Evolutionary conservation across 2,888 invertebrate genomes (phyloP).

Genomic region (Apodemia duryi): DNA sequence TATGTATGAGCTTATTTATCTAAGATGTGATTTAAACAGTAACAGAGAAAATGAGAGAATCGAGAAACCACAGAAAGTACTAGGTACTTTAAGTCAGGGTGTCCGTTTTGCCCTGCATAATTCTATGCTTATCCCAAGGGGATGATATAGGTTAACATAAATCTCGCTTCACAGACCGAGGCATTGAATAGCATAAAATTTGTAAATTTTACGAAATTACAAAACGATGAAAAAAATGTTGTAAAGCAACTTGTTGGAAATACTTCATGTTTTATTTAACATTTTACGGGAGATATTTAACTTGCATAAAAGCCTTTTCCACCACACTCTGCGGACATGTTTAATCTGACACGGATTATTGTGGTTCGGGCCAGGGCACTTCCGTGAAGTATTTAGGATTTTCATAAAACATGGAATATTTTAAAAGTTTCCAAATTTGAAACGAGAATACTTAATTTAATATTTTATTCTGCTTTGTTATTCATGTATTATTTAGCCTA

Average conservation of each 20-base stretch:
- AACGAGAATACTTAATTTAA: not conserved
- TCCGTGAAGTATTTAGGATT: slow-evolving; percentile 12
- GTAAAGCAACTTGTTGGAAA: slow-evolving; percentile 2
- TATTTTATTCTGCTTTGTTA: not conserved
- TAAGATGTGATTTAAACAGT: no score
- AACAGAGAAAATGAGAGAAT: no score
- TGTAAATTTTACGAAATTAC: not conserved
- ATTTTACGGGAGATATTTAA: not conserved
- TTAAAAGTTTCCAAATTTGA: not conserved
- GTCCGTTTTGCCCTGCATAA: no score
- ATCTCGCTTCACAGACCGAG: no score
- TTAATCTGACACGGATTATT: slow-evolving; percentile 7
- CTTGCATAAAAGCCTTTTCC: not conserved
- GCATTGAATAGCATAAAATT: no score
- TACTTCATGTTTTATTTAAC: not conserved
- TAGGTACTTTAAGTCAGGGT: no score
- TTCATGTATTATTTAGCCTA: no score
- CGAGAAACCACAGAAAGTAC: no score
- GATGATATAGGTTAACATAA: no score
- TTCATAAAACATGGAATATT: slow-evolving; percentile 11
- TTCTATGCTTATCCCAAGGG: no score
- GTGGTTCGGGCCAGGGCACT: not conserved
- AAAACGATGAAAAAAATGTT: not conserved
- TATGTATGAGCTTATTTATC: no score
- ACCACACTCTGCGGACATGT: slow-evolving; percentile 4